Conservation (phyloP, 2,888 invertebrate species). For the Holacanthella duospinosa region DNA sequence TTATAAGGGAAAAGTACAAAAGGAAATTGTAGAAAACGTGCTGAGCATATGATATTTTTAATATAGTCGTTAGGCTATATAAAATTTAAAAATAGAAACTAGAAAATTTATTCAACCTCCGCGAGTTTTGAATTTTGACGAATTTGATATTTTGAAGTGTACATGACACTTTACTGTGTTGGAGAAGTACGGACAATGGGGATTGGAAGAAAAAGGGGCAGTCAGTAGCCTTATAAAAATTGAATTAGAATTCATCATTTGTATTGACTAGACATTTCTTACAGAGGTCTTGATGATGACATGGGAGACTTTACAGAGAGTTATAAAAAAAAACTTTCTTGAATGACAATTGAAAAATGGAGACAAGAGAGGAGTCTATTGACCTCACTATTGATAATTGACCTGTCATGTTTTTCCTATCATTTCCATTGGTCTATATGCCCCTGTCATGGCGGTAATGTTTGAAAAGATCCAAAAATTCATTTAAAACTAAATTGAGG, state of each 20-base stretch:
- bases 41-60: neutral
- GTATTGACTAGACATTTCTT: neutral
- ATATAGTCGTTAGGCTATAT: too few species aligned
- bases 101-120: neutral
- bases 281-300: neutral
- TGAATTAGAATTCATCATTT: neutral
- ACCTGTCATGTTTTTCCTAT: neutral
- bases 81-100: neutral
- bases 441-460: too few species aligned
- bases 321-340: too few species aligned
- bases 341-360: too few species aligned
- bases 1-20: too few species aligned
- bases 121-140: neutral
- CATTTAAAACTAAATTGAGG: too few species aligned
- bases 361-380: neutral
- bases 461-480: too few species aligned
- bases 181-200: too few species aligned
- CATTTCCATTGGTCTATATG: neutral
- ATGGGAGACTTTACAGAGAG: neutral
- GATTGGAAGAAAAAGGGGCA: neutral
- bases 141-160: neutral
- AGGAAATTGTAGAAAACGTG: neutral
- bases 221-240: neutral
- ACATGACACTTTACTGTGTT: neutral
- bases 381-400: neutral